Evolutionary conservation across 2,797 vertebrate species (phyloP), one percentile per base, ranked within the genome.

Genomic region (Tragelaphus eurycerus): DNA sequence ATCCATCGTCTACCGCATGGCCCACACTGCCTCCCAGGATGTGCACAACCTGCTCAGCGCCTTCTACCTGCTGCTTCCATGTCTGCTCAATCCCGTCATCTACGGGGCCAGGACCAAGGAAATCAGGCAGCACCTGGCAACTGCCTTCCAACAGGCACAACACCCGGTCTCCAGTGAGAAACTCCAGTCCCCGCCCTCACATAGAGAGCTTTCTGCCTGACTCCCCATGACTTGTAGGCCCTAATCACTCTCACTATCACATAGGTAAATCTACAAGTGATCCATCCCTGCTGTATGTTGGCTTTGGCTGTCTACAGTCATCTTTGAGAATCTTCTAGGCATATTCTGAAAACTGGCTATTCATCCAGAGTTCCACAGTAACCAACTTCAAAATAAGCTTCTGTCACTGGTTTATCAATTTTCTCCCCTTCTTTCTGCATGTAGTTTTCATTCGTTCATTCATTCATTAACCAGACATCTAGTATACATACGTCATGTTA

Each of bases 1-100:
- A 2, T 98, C 98, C 17, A 79, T 98, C 0, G n/a, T 92, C 85
- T 98, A 94, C 86, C 78, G 21, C 0, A 29, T 90, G 10, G 97
- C 92, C 23, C 87, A 6, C 34, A 48, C 90, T 0, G 60, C 96
- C 46, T 98, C 98, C 7, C 86, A 97, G 59, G 97, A 98, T 0
- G 43, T 90, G 6, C 98, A 98, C 94, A 98, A 97, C 79, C 64
- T 95, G 43, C 95, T 97, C 15, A 97, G 98, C 0, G 79, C 96
- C 31, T 86, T 92, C 94, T 98, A 94, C n/a, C 85, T 96, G 71
- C 81, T 98, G 43, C 95, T 97, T 46, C 98, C 97, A 0, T 86
- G 97, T 82, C 74, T 97, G 6, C 19, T 86, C 85, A 97, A 95
- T 59, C 98, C 97, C 48, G 6, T 90, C 83, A 95, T 96, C 95